phyloP scores from a whole-genome alignment of 2,113 vertebrate genomes.

The Bungarus multicinctus region DNA sequence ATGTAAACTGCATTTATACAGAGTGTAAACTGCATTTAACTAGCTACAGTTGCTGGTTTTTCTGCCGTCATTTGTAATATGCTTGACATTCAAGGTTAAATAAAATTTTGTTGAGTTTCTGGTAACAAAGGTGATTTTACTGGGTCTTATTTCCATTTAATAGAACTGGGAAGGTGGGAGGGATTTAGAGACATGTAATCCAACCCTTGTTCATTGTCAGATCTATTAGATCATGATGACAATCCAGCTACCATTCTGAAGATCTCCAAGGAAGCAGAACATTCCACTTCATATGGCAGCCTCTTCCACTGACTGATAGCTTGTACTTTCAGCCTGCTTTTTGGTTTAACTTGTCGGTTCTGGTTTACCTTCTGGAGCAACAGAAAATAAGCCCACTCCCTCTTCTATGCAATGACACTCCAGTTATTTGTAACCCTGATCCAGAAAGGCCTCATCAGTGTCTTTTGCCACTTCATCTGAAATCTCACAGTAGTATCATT shows the following conservation, averaged over 20 bases:
- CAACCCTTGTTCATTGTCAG: not conserved
- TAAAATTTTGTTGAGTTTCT: constrained; percentile 61
- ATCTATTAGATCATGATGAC: not conserved
- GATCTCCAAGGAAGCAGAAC: not conserved
- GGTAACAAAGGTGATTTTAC: not conserved
- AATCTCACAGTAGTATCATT: not conserved
- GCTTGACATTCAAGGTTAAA: constrained; percentile 70
- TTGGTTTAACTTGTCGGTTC: not conserved
- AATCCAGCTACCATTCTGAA: not conserved
- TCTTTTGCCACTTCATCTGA: not conserved
- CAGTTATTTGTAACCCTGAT: not conserved
- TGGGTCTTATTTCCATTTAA: not conserved
- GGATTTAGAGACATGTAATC: not conserved
- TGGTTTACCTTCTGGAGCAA: not conserved
- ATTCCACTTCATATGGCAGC: not conserved
- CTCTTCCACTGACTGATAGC: not conserved
- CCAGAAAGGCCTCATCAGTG: not conserved
- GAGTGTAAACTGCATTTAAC: constrained; percentile 38
- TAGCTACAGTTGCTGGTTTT: constrained; percentile 47
- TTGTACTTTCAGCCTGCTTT: not conserved
- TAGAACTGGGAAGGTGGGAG: not conserved
- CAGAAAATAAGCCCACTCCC: not conserved
- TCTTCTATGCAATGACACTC: not conserved
- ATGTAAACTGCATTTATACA: constrained; percentile 45
- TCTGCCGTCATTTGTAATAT: constrained; percentile 52